Evolutionary conservation across 2,888 invertebrate species (phyloP).

Genomic region (Cenopis cana): DNA sequence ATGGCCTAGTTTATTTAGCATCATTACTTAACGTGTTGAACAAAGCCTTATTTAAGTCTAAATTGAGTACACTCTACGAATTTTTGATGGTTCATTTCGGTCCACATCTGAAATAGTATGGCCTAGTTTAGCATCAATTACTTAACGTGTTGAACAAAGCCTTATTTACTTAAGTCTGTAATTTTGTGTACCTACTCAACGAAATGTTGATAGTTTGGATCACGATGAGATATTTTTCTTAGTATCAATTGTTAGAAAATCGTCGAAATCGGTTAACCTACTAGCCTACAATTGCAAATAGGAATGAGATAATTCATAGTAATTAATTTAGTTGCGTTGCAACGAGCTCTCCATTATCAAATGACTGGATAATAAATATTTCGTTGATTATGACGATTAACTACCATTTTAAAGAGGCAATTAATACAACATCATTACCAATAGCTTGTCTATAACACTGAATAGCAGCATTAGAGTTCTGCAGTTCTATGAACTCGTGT

Average conservation of each 20-base stretch:
- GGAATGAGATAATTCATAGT: neutral
- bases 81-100: too few species aligned
- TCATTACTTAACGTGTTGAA: slow-evolving; percentile 19
- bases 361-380: neutral
- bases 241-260: too few species aligned
- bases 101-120: too few species aligned
- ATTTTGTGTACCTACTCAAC: too few species aligned
- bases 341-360: neutral
- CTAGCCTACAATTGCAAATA: neutral
- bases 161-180: too few species aligned
- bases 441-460: slow-evolving; percentile 98
- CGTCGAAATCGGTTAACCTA: too few species aligned
- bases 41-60: slow-evolving; percentile 27
- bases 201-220: slow-evolving; percentile 1
- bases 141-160: too few species aligned
- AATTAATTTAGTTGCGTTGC: neutral
- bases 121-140: too few species aligned
- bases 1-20: slow-evolving; percentile 35
- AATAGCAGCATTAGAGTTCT: slow-evolving; percentile 99
- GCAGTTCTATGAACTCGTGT: slow-evolving; percentile 99
- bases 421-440: slow-evolving; percentile 81
- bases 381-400: neutral
- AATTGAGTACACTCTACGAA: too few species aligned
- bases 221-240: neutral
- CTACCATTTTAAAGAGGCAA: neutral